Base-by-base conservation (phyloP, 1,140 invertebrate genomes). In the Scaptomyza montana region DNA sequence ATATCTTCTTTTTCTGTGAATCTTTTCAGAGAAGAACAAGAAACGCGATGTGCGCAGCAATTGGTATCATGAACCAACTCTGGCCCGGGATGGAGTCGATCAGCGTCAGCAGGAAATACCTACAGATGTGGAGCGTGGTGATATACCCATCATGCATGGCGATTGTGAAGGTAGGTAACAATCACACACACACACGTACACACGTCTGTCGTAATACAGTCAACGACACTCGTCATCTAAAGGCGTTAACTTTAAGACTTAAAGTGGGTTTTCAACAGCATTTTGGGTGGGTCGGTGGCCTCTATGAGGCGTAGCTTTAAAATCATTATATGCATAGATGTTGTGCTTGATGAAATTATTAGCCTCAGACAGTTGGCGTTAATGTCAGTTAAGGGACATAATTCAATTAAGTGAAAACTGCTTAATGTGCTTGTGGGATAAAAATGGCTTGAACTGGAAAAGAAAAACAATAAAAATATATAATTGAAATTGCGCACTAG, bases 81-180 rank as follows among this genome's bases (percentile, higher is more conserved):
- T 74, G 66, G 76, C 73, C 62, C 72, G 73, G 47, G 84, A 82
- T 13, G 78, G 72, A 41, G 81, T 77, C 45, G 81, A 90, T 64
- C 85, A 87, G 64, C 76, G 85, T 12, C 77, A 90, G 39, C 74
- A 87, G 66, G 80, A 90, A 70, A 76, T 84, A 57, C 84, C 87
- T 12, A 91, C 93, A 55, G 91, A 92, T 3, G 79, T 77, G 28
- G 85, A 93, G 57, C 93, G 95, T 92, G 96, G 96, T 60, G 96
- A 97, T 89, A 97, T 97, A 81, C 95, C 95, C 16, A 93, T 95
- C 16, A 93, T 94, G 57, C 94, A 94, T 77, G 94, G 94, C 72
- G 93, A 95, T 73, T 96, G 95, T 80, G 93, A 94, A 91, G 94
- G 94, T 94, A 93, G 73, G 89, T n/a, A 19, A 56, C 33, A 51